Evolutionary conservation across 92 coral and sea anemone species (phyloP), one percentile per base, ranked within the genome.

Genomic region (Actinostola sp.): DNA sequence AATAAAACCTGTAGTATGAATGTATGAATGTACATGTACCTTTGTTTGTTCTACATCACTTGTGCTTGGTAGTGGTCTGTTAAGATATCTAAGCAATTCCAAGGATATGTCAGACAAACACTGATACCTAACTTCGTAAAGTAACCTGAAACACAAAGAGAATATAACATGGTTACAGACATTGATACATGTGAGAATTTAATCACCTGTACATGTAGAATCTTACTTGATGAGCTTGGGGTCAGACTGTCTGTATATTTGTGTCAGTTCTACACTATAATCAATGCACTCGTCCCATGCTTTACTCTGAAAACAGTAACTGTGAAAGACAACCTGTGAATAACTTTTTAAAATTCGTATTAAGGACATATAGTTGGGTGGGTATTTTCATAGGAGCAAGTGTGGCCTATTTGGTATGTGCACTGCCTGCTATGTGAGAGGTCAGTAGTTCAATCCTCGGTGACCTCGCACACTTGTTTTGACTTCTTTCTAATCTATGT

Each of bases 171-270:
- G n/a, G n/a, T n/a, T n/a, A n/a, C n/a, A n/a, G n/a, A n/a, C n/a
- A n/a, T n/a, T n/a, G n/a, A n/a, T n/a, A n/a, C n/a, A n/a, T n/a
- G n/a, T n/a, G n/a, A n/a, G n/a, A n/a, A n/a, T n/a, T n/a, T n/a
- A n/a, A n/a, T n/a, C n/a, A n/a, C n/a, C n/a, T n/a, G 15, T 57
- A 59, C 1, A 21, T 3, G 27, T 23, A 38, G 13, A 41, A 27
- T 12, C 36, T 49, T 52, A 83, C 88, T 80, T 83, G 68, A 83
- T 77, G n/a, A 83, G 61, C 44, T 57, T 77, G 30, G 88, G 88
- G 28, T 83, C 84, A n/a, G 88, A 83, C 65, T 83, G 88, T 33
- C 88, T 71, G 54, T 83, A 83, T 19, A 83, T 83, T 65, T 83
- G 88, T 24, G 88, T 83, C 56, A 83, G 27, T 36, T 77, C 88